phyloP scores from a whole-genome alignment of 2,797 vertebrate species.

The Tapirus indicus region DNA sequence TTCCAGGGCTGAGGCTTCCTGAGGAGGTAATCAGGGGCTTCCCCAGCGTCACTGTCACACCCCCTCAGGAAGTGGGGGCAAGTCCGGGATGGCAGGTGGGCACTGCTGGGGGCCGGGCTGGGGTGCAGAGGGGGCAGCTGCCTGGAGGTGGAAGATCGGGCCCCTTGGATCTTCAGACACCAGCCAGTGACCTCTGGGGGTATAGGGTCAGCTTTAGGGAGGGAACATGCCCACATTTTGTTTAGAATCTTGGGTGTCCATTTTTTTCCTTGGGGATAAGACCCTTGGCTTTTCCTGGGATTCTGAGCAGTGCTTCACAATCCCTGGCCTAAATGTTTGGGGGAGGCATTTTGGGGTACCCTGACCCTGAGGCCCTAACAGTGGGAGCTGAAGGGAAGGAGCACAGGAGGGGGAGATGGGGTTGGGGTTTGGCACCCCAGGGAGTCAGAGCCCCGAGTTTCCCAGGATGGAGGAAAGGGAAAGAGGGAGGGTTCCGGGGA shows the following conservation, averaged over 20 bases:
- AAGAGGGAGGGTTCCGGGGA: not conserved
- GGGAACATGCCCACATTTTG: not conserved
- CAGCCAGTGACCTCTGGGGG: not conserved
- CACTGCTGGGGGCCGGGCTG: not conserved
- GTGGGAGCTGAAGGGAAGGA: not conserved
- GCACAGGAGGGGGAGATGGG: not conserved
- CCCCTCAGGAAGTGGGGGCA: not conserved
- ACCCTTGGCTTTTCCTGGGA: not conserved
- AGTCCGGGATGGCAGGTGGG: not conserved
- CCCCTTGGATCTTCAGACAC: not conserved
- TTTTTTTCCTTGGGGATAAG: not conserved
- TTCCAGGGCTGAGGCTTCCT: not conserved
- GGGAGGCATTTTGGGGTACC: not conserved
- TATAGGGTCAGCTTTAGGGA: not conserved
- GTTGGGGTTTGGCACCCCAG: not conserved
- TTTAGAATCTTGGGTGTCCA: not conserved
- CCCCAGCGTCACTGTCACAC: not conserved
- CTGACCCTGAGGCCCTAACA: not conserved
- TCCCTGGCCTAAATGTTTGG: not conserved
- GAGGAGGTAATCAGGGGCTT: not conserved
- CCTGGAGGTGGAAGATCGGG: not conserved
- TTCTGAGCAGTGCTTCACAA: not conserved
- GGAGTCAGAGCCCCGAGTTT: not conserved
- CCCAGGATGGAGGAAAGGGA: not conserved
- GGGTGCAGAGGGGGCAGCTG: too few relatives aligned